Evolutionary conservation across 2,113 vertebrate genomes (phyloP).

Genomic region (Scortum barcoo): DNA sequence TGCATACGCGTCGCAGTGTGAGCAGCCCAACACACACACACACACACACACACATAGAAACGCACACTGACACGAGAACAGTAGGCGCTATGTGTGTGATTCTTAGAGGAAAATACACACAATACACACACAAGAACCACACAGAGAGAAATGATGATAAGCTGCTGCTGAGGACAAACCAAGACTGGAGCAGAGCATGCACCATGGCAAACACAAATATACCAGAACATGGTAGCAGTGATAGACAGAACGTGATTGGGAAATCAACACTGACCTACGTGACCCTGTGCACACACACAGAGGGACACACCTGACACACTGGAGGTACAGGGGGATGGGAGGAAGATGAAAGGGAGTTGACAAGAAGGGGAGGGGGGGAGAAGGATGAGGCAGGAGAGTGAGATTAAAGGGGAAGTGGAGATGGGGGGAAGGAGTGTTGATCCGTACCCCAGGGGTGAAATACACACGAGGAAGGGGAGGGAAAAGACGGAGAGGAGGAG

Average conservation of each 20-base stretch:
- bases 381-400: slow-evolving; percentile 37
- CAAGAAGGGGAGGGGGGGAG: slow-evolving; percentile 17
- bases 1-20: slow-evolving; percentile 53
- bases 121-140: not conserved
- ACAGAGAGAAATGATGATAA: not conserved
- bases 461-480: slow-evolving; percentile 43
- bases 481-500: slow-evolving; percentile 15
- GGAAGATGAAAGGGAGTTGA: slow-evolving; percentile 48
- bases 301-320: slow-evolving; percentile 27
- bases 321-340: slow-evolving; percentile 16
- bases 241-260: slow-evolving; percentile 42
- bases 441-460: slow-evolving; percentile 30
- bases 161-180: slow-evolving; percentile 4
- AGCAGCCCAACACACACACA: slow-evolving; percentile 18
- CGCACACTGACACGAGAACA: not conserved
- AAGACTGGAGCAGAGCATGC: slow-evolving; percentile 1
- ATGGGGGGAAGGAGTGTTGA: slow-evolving; percentile 37
- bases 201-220: not conserved
- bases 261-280: slow-evolving; percentile 56
- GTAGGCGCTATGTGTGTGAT: not conserved
- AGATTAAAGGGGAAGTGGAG: slow-evolving; percentile 56
- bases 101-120: not conserved
- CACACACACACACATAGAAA: not conserved
- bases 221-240: slow-evolving; percentile 10
- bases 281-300: slow-evolving; percentile 31